A percentile compares a stretch with the other conserved stretches of the same genome.
Evolutionary conservation across 1,140 invertebrate genomes (phyloP).

Genomic region (Plutomurus gul): DNA sequence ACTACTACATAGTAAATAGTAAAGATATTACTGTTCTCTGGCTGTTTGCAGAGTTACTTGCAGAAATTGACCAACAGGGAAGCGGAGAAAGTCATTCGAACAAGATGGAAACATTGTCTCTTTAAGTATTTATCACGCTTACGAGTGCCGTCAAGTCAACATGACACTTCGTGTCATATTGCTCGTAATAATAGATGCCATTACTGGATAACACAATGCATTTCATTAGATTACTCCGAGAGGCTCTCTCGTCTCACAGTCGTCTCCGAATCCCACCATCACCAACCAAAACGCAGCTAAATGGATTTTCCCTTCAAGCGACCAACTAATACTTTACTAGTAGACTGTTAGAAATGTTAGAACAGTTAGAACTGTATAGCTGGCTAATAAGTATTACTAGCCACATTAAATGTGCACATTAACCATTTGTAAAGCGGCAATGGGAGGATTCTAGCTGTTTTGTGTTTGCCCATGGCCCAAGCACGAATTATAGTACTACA

Average conservation of each 20-base stretch:
- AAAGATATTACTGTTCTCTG: too few relatives aligned
- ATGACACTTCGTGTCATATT: slow-evolving; percentile 20
- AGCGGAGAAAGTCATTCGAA: neutral
- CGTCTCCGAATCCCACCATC: neutral
- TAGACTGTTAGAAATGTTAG: neutral
- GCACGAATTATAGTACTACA: too few relatives aligned
- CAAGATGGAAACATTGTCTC: neutral
- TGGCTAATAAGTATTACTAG: neutral
- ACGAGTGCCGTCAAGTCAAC: slow-evolving; percentile 14
- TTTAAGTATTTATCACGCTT: slow-evolving; percentile 25
- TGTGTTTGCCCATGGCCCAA: neutral
- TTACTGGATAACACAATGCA: slow-evolving; percentile 8
- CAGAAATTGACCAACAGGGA: too few relatives aligned
- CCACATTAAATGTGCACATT: neutral
- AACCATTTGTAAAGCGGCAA: neutral
- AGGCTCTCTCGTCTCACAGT: neutral
- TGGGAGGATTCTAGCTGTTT: neutral
- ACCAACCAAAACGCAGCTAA: too few relatives aligned
- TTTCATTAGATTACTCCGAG: neutral
- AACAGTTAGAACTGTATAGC: too few relatives aligned
- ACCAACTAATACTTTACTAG: neutral
- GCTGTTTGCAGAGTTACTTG: too few relatives aligned
- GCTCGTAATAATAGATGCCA: slow-evolving; percentile 2
- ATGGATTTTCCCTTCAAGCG: too few relatives aligned
- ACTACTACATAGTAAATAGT: too few relatives aligned